A percentile compares a stretch with the other conserved stretches of the same genome.
These are phyloP conservation scores for Abrostola tripartita DNA, from an alignment of 2,888 invertebrate genomes.

Conservation along the genomic window DNA sequence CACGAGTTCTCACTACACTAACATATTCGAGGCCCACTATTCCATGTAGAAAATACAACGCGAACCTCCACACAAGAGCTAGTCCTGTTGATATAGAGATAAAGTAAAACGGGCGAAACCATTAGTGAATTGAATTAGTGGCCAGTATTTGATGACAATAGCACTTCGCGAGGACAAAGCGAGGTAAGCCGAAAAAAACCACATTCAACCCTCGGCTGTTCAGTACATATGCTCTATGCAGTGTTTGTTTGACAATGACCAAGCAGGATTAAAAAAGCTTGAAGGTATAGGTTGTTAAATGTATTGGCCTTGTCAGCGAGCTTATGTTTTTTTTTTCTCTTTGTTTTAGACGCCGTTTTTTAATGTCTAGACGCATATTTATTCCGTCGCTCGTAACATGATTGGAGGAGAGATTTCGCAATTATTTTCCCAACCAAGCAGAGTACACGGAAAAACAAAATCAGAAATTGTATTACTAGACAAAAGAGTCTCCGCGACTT, in stretches of 20 bases:
- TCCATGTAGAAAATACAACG: not conserved
- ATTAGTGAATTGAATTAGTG: conserved; percentile 80
- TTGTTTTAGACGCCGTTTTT: not conserved
- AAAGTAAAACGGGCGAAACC: conserved; percentile 65
- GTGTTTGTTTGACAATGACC: conserved; percentile 56
- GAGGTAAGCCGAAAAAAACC: conserved; percentile 62
- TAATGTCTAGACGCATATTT: not conserved
- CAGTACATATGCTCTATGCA: conserved; percentile 45
- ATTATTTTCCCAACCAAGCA: conserved; percentile 12
- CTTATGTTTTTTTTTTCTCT: conserved; percentile 6
- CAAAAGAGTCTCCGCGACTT: conserved; percentile 18
- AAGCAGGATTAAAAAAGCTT: conserved; percentile 43
- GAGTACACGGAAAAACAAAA: not conserved
- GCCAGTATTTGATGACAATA: conserved; percentile 72
- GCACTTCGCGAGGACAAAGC: conserved; percentile 65
- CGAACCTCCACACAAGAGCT: conserved; percentile 34
- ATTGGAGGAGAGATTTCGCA: too few species aligned
- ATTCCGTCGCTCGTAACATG: not conserved
- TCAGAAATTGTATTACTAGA: conserved; percentile 28
- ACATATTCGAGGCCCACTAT: not conserved
- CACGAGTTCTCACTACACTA: too few species aligned
- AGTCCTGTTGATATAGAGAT: conserved; percentile 28
- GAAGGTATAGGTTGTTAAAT: conserved; percentile 43
- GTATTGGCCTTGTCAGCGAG: conserved; percentile 15
- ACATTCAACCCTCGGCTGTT: conserved; percentile 39